Evolutionary conservation across 1,140 invertebrate species (phyloP).

Genomic region (Orchesella cincta): DNA sequence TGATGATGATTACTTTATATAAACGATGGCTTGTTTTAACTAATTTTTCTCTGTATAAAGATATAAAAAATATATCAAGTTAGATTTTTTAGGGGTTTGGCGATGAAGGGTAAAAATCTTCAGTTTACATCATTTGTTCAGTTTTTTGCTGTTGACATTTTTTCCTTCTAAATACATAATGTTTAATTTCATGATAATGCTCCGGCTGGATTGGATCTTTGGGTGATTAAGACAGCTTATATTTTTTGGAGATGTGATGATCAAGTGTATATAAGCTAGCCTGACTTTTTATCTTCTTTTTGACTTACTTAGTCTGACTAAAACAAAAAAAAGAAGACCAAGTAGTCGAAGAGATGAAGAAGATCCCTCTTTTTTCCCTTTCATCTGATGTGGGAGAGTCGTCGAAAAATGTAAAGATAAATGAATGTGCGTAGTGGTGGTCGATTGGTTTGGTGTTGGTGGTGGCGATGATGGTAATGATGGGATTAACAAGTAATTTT

Average conservation of each 20-base stretch:
- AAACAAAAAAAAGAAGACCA: conserved; percentile 5
- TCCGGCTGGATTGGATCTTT: not conserved
- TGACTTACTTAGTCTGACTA: not conserved
- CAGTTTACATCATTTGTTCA: not conserved
- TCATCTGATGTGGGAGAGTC: no score
- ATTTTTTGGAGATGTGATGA: not conserved
- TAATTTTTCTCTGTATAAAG: no score
- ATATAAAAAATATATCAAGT: not conserved
- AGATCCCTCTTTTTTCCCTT: not conserved
- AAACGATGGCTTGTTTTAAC: no score
- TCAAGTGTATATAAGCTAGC: not conserved
- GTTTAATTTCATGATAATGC: conserved; percentile 4
- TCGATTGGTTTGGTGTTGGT: not conserved
- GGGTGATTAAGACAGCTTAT: conserved; percentile 22
- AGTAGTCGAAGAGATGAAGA: no score
- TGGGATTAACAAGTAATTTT: conserved; percentile 11
- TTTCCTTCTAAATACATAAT: not conserved
- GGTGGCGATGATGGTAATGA: conserved; percentile 19
- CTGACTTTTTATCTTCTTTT: not conserved
- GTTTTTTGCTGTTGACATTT: conserved; percentile 6
- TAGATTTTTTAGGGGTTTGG: not conserved
- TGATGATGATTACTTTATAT: no score
- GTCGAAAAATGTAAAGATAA: no score
- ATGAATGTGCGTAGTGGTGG: no score
- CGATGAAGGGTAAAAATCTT: not conserved